Base-by-base conservation (phyloP, 2,113 vertebrate genomes). In the Plecotus auritus region DNA sequence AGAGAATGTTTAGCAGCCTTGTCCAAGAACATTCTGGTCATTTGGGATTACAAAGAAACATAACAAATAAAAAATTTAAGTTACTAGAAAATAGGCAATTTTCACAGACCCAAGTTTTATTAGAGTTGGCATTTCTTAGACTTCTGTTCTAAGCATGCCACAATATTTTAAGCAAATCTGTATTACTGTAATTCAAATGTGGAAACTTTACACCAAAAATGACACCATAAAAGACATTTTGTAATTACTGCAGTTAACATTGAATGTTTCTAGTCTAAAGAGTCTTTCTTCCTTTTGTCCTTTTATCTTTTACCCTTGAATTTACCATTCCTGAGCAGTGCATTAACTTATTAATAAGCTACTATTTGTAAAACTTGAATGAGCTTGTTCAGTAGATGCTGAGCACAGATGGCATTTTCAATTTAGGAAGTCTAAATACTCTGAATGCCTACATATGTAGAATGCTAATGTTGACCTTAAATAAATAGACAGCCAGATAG, bases 11-110 rank as follows among this genome's bases (percentile, higher is more conserved):
- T 59, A 84, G 40, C 45, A 91, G 51, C 61, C 32, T 88, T 78
- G 70, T 70, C 77, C 51, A 90, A 70, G 78, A 88, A 86, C 83
- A 72, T 85, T 86, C 70, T 87, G 69, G 70, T 86, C 80, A 84
- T 47, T 83, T 84, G 73, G 64, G 78, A 70, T 81, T 67, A 88
- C 51, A 92, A 80, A 93, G 66, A 86, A 85, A 70, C 32, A 70
- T 28, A 54, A 5, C 30, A 78, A 81, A 74, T 73, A 77, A 54
- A 54, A 64, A 81, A 61, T 51, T 87, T 82, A 45, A 81, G 32
- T 76, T n/a, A 51, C 61, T 32, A 92, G 22, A 70, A 92, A 80
- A 85, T 7, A 90, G n/a, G 28, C 42, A 51, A 16, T 91, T 86
- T 85, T 86, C 11, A 28, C 76, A 72, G 37, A 42, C 35, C 4